Conservation (phyloP, 2,888 invertebrate genomes). For the Aradus depressus region DNA sequence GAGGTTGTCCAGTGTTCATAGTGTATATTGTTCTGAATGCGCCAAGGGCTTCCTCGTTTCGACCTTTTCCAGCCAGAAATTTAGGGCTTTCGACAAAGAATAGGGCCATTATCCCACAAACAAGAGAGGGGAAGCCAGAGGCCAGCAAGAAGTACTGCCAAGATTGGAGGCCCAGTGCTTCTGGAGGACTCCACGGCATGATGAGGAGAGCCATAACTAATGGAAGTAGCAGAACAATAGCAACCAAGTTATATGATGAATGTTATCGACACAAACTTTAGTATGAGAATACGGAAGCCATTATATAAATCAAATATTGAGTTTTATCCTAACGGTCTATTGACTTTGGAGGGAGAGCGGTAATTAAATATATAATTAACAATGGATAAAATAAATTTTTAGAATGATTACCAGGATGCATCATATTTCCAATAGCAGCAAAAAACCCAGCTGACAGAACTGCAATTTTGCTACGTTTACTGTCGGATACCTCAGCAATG, state of each 20-base stretch:
- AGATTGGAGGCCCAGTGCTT: slow-evolving; percentile 36
- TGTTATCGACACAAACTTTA: too few species aligned
- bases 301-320: too few species aligned
- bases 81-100: slow-evolving; percentile 66
- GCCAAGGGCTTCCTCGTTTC: slow-evolving; percentile 51
- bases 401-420: slow-evolving; percentile 38
- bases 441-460: slow-evolving; percentile 55
- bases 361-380: too few species aligned
- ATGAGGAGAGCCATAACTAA: slow-evolving; percentile 32
- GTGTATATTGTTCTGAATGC: slow-evolving; percentile 53
- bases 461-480: slow-evolving; percentile 50
- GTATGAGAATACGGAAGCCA: too few species aligned
- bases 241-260: too few species aligned
- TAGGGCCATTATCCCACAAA: slow-evolving; percentile 47
- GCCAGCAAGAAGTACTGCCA: slow-evolving; percentile 41
- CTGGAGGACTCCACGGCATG: slow-evolving; percentile 16
- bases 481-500: slow-evolving; percentile 59
- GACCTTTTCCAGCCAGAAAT: slow-evolving; percentile 58
- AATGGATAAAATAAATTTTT: too few species aligned
- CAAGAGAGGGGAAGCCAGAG: slow-evolving; percentile 52
- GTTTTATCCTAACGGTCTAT: too few species aligned
- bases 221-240: too few species aligned
- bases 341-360: too few species aligned
- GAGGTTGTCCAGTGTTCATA: slow-evolving; percentile 51
- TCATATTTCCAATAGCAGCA: slow-evolving; percentile 50